Evolutionary conservation across 1,140 invertebrate species (phyloP), one percentile per base, ranked within the genome.

Genomic region (Papilio dardanus): DNA sequence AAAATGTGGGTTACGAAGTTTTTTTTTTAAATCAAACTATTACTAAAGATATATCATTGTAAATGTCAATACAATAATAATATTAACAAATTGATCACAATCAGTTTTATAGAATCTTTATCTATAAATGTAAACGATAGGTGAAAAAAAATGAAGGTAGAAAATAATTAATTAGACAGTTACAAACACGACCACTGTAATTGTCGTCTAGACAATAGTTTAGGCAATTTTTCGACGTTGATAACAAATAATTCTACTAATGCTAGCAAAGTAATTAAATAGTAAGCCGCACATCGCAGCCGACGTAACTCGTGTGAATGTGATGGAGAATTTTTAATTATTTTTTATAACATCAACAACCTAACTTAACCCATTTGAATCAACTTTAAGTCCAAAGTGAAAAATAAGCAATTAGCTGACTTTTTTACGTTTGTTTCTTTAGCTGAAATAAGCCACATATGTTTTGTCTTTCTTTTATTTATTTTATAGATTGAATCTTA

Each of bases 231-330:
- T 71, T 71, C 50, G 30, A 14, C 69, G 71, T 73, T 54, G 46
- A 73, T 76, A 58, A 67, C 66, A 68, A 68, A 37, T 74, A 77
- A 79, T 82, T 79, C 74, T 66, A 65, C 74, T 82, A 79, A 80
- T 78, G 77, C 50, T 75, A 74, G 19, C 58, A 74, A 75, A 71
- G 74, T 80, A 78, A 80, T 78, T 82, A 80, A 82, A 79, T 74
- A 79, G 21, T 14, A 30, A 71, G 33, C 37, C 67, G 6, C 16
- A 46, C 14, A n/a, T 46, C 42, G 42, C 42, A 37, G 35, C 7
- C 3, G 42, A 1, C 16, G n/a, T 46, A 46, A 46, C 42, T 46
- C 42, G 42, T 46, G 19, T n/a, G 5, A 46, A 46, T 46, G 7
- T 46, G 42, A 19, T 19, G 16, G 5, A 46, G 16, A 7, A n/a